Evolutionary conservation across 2,888 invertebrate genomes (phyloP).

Genomic region (Tortrix viridana): DNA sequence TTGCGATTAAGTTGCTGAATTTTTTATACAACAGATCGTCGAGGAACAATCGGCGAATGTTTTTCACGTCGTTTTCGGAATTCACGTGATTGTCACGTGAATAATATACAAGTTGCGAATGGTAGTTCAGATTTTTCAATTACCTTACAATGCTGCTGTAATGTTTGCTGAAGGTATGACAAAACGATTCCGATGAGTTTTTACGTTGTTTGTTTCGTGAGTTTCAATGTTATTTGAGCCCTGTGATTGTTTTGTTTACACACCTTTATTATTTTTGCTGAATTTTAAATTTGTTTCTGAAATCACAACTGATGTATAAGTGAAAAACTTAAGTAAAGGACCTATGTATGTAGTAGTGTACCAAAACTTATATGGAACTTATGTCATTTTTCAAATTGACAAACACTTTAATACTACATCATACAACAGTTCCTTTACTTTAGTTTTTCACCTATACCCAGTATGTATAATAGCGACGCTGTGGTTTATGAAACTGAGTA

Average conservation of each 20-base stretch:
- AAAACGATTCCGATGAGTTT: constrained; percentile 43
- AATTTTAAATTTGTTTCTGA: too few species aligned
- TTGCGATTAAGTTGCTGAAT: constrained; percentile 77
- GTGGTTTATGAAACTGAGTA: too few species aligned
- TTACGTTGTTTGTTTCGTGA: constrained; percentile 38
- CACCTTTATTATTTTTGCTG: background rate
- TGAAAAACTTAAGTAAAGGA: too few species aligned
- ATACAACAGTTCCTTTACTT: too few species aligned
- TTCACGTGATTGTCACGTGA: constrained; percentile 79
- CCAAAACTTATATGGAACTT: too few species aligned
- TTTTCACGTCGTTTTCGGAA: constrained; percentile 78
- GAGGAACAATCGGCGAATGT: constrained; percentile 71
- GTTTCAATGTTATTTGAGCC: constrained; percentile 21
- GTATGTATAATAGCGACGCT: too few species aligned
- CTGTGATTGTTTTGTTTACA: constrained; percentile 4
- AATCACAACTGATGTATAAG: too few species aligned
- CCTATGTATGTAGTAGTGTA: too few species aligned
- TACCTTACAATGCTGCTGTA: constrained; percentile 70
- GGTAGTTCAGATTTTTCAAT: constrained; percentile 80
- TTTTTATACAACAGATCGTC: constrained; percentile 72
- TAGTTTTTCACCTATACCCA: too few species aligned
- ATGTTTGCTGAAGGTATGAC: constrained; percentile 51
- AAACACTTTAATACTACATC: too few species aligned
- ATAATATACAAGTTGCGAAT: constrained; percentile 67
- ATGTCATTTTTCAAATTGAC: too few species aligned